Percentiles rank a stretch among this genome's conserved stretches.
Conservation (phyloP, 2,888 invertebrate species). For the Colostygia pectinataria region DNA sequence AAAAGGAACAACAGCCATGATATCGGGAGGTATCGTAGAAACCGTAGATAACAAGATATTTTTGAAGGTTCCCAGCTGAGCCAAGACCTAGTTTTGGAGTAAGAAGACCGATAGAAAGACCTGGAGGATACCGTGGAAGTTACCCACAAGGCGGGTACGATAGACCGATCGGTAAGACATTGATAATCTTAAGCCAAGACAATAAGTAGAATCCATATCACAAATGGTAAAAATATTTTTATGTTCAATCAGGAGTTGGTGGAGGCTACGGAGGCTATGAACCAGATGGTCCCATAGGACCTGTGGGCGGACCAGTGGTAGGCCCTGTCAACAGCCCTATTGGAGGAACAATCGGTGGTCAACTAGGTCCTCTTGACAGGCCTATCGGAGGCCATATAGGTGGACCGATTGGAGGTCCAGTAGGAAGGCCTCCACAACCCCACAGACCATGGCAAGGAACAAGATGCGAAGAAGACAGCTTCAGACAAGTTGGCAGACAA, state of each 20-base stretch:
- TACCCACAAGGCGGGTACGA: slow-evolving; percentile 72
- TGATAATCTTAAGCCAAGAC: neutral
- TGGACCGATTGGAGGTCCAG: slow-evolving; percentile 58
- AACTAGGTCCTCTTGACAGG: slow-evolving; percentile 43
- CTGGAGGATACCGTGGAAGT: slow-evolving; percentile 79
- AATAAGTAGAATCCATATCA: neutral
- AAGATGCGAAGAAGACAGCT: slow-evolving; percentile 92
- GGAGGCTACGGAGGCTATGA: slow-evolving; percentile 65
- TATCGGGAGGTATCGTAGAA: too few relatives aligned
- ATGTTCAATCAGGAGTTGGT: slow-evolving; percentile 28
- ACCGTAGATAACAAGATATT: too few relatives aligned
- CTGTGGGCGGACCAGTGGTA: slow-evolving; percentile 51
- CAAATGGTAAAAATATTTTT: neutral
- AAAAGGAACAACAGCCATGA: too few relatives aligned
- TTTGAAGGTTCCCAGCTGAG: slow-evolving; percentile 65
- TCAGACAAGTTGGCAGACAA: slow-evolving; percentile 91
- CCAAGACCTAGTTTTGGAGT: slow-evolving; percentile 68
- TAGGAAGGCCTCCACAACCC: slow-evolving; percentile 61
- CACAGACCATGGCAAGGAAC: slow-evolving; percentile 77
- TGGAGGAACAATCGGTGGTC: slow-evolving; percentile 40
- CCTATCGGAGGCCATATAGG: slow-evolving; percentile 62
- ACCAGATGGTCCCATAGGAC: slow-evolving; percentile 65
- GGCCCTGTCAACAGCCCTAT: slow-evolving; percentile 53
- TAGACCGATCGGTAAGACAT: slow-evolving; percentile 61
- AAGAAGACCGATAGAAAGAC: slow-evolving; percentile 66